A percentile compares a stretch with the other conserved stretches of the same genome.
phyloP scores from a whole-genome alignment of 2,113 vertebrate genomes.

The Butastur rufipennis region DNA sequence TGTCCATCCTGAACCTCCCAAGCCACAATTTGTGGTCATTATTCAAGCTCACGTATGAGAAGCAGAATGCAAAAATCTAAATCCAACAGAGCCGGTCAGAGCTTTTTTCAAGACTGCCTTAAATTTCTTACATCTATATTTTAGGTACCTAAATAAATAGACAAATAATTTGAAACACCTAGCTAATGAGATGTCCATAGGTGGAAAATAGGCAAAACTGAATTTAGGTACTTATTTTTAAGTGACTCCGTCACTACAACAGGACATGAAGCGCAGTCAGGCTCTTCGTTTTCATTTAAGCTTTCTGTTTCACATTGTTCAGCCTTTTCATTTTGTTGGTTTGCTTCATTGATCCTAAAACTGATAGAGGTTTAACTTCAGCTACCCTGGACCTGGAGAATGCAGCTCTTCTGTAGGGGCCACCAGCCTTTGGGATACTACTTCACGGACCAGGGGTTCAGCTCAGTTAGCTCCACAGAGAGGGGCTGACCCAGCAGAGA shows the following conservation, averaged over 20 bases:
- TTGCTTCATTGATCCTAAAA: neutral
- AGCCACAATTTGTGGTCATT: neutral
- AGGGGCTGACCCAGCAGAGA: neutral
- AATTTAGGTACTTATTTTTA: neutral
- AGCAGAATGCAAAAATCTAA: neutral
- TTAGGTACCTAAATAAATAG: neutral
- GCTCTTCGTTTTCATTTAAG: neutral
- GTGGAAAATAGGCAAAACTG: neutral
- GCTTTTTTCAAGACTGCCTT: neutral
- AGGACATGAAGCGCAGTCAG: neutral
- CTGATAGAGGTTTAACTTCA: neutral
- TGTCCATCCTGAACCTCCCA: neutral
- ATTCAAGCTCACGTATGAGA: neutral
- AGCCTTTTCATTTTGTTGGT: neutral
- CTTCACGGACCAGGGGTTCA: neutral
- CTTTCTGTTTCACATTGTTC: neutral
- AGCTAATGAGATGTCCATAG: neutral
- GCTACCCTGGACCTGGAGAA: neutral
- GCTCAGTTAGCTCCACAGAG: neutral
- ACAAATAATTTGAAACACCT: neutral
- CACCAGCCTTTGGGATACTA: neutral
- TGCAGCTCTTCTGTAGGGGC: fast-evolving
- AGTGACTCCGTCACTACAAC: neutral
- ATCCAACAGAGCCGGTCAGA: neutral
- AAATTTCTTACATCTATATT: neutral